Base-by-base conservation (phyloP, 2,797 vertebrate genomes). In the Tachyglossus aculeatus region DNA sequence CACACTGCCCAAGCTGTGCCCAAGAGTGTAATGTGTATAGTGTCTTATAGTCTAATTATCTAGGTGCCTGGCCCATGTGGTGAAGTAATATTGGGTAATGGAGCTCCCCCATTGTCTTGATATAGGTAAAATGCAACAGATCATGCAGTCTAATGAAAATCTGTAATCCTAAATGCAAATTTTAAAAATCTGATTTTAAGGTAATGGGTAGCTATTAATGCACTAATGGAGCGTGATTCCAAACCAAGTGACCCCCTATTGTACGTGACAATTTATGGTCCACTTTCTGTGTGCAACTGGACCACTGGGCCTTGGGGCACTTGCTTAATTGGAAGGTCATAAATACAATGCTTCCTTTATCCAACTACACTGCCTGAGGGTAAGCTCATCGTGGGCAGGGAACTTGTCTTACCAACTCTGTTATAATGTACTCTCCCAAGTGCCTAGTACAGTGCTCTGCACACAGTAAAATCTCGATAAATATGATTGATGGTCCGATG, bases 1-100 rank as follows among this genome's bases (percentile, higher is more conserved):
- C 50, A 3, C 19, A 10, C 38, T 67, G 21, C 24, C 51, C 62
- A 78, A 68, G 58, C 71, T 74, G 66, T 66, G 68, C 66, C 52
- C 44, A 53, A 9, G 29, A 60, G 9, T 9, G 29, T 36, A 56
- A 10, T 22, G 56, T 32, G 40, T 50, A 56, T 31, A 39, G 16
- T 45, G 61, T 71, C 66, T 56, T 67, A 55, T 59, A 62, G 55
- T 19, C 32, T 73, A 62, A 76, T 59, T 63, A 53, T 31, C 19
- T 32, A 62, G 55, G n/a, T 53, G 31, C 15, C n/a, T 38, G 55
- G 51, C 29, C 62, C 52, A 53, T 45, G 55, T 18, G 25, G 43
- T 62, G 51, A 59, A 40, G 18, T 43, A 38, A 63, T 63, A 51
- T 36, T 56, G 66, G 38, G 18, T 52, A 58, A 63, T 74, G 37